Conservation (phyloP, 2,888 invertebrate genomes). For the Elegia similella region DNA sequence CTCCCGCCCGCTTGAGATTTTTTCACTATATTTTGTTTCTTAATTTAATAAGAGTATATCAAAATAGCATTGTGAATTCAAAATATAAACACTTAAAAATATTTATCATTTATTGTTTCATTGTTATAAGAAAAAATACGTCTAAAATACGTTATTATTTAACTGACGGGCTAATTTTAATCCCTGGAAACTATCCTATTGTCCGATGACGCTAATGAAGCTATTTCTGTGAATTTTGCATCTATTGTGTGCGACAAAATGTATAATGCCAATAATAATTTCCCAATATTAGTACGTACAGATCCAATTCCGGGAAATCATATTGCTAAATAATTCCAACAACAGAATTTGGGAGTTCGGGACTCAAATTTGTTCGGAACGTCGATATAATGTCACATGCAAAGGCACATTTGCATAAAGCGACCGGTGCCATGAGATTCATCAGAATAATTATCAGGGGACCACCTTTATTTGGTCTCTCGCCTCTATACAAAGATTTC, state of each 20-base stretch:
- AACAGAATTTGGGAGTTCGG: not conserved
- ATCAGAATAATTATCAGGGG: constrained; percentile 38
- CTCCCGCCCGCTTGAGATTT: too few relatives aligned
- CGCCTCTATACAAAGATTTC: constrained; percentile 3
- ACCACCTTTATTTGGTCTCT: constrained; percentile 29
- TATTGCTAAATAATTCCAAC: not conserved
- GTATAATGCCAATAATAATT: not conserved
- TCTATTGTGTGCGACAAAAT: not conserved
- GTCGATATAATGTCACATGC: constrained; percentile 31
- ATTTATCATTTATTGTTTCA: too few relatives aligned
- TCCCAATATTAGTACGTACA: not conserved
- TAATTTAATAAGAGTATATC: too few relatives aligned
- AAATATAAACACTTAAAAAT: too few relatives aligned
- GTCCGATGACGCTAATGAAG: too few relatives aligned
- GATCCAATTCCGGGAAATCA: not conserved
- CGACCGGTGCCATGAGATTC: constrained; percentile 36
- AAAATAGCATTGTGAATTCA: too few relatives aligned
- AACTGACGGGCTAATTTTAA: too few relatives aligned
- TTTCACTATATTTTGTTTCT: too few relatives aligned
- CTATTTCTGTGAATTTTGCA: not conserved
- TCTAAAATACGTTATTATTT: too few relatives aligned
- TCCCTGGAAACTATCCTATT: too few relatives aligned
- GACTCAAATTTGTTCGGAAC: constrained; percentile 22
- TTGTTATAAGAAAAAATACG: too few relatives aligned
- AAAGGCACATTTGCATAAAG: constrained; percentile 39